Evolutionary conservation across 2,888 invertebrate species (phyloP).

Genomic region (Macaria liturata): DNA sequence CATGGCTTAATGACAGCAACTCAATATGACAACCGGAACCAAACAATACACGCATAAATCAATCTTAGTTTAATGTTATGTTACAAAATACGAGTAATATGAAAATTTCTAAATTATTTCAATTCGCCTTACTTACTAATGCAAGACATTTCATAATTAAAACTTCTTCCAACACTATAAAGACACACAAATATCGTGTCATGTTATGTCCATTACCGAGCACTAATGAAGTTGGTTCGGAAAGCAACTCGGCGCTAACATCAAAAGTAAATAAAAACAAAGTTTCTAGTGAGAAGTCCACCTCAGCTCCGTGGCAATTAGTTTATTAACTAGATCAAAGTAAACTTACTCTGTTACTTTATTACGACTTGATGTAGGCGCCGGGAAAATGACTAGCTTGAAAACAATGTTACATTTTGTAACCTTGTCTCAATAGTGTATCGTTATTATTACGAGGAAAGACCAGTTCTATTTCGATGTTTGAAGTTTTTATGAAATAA

Average conservation of each 20-base stretch:
- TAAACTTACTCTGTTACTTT: neutral
- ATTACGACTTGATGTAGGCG: neutral
- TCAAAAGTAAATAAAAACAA: slow-evolving; percentile 12
- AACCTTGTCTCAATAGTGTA: neutral
- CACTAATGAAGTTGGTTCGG: neutral
- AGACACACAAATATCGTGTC: neutral
- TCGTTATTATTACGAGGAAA: neutral
- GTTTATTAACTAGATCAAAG: slow-evolving; percentile 14
- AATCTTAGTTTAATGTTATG: too few relatives aligned
- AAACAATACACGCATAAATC: too few relatives aligned
- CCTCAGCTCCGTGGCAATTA: slow-evolving; percentile 12
- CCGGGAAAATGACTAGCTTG: neutral
- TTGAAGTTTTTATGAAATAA: neutral
- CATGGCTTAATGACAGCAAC: too few relatives aligned
- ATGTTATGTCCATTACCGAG: neutral
- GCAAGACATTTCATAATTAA: too few relatives aligned
- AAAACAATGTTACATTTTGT: neutral
- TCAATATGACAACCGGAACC: too few relatives aligned
- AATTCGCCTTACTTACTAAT: too few relatives aligned
- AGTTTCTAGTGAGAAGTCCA: slow-evolving; percentile 3
- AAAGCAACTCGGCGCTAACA: neutral
- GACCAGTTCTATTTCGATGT: neutral
- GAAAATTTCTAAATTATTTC: too few relatives aligned
- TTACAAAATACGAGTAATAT: too few relatives aligned
- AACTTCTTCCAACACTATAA: neutral